Base-by-base conservation (phyloP, 2,888 invertebrate species). In the Melanostoma mellinum region DNA sequence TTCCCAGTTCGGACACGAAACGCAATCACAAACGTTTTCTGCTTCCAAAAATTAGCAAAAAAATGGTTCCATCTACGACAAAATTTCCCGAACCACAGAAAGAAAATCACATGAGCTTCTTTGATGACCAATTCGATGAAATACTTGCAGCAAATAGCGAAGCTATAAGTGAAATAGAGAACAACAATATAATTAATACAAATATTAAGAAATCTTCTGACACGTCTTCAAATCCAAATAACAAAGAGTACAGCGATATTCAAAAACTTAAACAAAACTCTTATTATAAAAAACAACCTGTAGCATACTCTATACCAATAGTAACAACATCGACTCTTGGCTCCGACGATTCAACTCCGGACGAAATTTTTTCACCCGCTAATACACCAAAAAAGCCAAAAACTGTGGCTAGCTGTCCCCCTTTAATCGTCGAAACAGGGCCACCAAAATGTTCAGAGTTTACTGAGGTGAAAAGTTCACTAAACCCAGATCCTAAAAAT, bases 81-180 rank as follows among this genome's bases (percentile, higher is more conserved):
- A 53, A 58, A 38, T 40, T 3, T 8, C 6, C 2, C 9, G 4
- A 42, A 8, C 9, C 6, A 5, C 20, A 5, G 0, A 32, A 52
- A 42, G 74, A 44, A n/a, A 69, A 67, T n/a, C 38, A 53, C 6
- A 9, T 40, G n/a, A 63, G 79, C 38, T 79, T 86, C 6, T 86
- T 86, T 32, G 86, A 86, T 52, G 86, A 86, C 67, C 86, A 86
- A 32, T 87, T 87, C 55, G 86, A 87, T 61, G 85, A 60, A 9
- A 56, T 86, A 38, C 73, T 86, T 53, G 79, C 67, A 4, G 81
- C 67, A 5, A 86, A 80, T 63, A 63, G 81, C 52, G 33, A 65
- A 1, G 63, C 86, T 3, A 35, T 82, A 10, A 72, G 73, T 10
- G 42, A 68, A 20, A 65, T 84, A 44, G 85, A 86, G 32, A 63